These are phyloP conservation scores for Cettia cetti DNA, from an alignment of 2,113 vertebrate species.

Conservation along the genomic window DNA sequence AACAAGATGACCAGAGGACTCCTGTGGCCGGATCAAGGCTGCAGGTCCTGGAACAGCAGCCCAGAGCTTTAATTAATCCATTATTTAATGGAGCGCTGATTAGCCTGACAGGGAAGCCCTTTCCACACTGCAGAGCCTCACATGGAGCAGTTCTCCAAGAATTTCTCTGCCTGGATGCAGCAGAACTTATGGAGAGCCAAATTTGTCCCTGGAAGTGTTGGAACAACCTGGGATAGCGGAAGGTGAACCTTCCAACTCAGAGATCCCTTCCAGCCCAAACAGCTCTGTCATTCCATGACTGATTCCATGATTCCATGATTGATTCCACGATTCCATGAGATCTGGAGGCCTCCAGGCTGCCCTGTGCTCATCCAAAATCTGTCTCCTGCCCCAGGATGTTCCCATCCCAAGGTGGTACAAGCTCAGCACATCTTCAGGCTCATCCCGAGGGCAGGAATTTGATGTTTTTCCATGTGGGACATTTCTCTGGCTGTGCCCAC, in stretches of 20 bases:
- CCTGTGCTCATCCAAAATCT: not conserved
- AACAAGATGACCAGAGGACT: conserved; percentile 16
- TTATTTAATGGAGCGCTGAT: conserved; percentile 10
- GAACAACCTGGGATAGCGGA: too few species aligned
- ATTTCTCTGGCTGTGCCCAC: not conserved
- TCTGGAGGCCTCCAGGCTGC: not conserved
- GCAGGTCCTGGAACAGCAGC: not conserved
- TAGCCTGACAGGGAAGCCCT: not conserved
- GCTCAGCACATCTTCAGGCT: not conserved
- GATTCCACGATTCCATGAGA: not conserved
- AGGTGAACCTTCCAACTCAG: too few species aligned
- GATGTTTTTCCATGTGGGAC: not conserved
- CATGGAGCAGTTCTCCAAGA: accelerated
- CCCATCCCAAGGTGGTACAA: accelerated
- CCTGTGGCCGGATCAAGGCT: not conserved
- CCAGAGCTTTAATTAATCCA: conserved; percentile 34
- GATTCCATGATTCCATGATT: not conserved
- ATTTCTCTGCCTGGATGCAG: too few species aligned
- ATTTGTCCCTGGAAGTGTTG: too few species aligned
- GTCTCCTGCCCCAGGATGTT: accelerated
- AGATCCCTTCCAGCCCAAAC: too few species aligned
- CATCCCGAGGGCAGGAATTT: not conserved
- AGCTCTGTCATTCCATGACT: not conserved
- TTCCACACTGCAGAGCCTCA: not conserved
- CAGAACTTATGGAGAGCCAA: too few species aligned